Evolutionary conservation across 2,888 invertebrate species (phyloP), one percentile per base, ranked within the genome.

Genomic region (Leptinotarsa haldemani): DNA sequence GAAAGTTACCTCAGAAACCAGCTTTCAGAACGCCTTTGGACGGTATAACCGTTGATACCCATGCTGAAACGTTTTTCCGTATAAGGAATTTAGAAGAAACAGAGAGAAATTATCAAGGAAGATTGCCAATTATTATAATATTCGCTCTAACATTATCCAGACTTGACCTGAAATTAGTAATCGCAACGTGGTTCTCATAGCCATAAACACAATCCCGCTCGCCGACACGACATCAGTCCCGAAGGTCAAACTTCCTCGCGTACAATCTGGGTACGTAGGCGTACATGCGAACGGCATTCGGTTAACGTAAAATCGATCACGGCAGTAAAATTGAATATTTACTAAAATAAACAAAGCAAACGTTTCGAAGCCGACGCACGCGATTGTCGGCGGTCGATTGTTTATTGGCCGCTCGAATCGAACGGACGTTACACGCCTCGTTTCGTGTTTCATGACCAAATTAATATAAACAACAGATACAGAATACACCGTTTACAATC

Each of bases 351-450:
- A 52, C 67, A 18, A 52, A 53, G 50, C 67, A 18, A 52, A 30
- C 50, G 66, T 25, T 22, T 66, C 22, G 52, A 25, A 52, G 22
- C 48, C 22, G 67, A 22, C 20, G 18, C 67, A 53, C 67, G 53
- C 67, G 67, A 66, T 66, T 52, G 22, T 20, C 18, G 25, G 52
- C 25, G 50, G 48, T 66, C 52, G n/a, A 53, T 67, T 12, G 67
- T 67, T 67, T 67, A 67, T 67, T 18, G 52, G 67, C 18, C 20
- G 40, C 22, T 67, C 40, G 53, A 67, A 67, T 20, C 30, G 40
- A 53, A 25, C 18, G n/a, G 67, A 67, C 67, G 52, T 53, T 67
- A 53, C 67, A 53, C 53, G 67, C 67, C 65, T 66, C 65, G 52
- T 52, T 52, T 52, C 52, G 52, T 52, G 67, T 53, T 67, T 67